phyloP scores from a whole-genome alignment of 2,797 vertebrate genomes.

The Lycodopsis pacificus region DNA sequence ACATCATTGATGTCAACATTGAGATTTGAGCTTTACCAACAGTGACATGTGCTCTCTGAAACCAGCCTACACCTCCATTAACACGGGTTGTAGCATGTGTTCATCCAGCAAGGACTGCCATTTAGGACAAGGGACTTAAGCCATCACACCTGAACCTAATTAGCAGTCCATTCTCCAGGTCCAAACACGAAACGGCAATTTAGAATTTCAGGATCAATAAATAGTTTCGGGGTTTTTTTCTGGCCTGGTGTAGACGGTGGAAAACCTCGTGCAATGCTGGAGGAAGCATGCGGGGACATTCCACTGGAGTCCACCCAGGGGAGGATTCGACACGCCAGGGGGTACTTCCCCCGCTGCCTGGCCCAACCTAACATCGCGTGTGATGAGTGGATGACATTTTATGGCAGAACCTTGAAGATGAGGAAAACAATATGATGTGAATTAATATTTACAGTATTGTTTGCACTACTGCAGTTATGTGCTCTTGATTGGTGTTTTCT shows the following conservation, averaged over 20 bases:
- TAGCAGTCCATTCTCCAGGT: not conserved
- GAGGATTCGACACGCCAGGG: constrained; percentile 51
- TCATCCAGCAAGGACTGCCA: not conserved
- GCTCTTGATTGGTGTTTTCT: not conserved
- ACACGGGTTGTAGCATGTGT: too few relatives aligned
- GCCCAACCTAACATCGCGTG: constrained; percentile 41
- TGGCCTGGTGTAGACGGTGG: not conserved
- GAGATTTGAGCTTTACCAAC: not conserved
- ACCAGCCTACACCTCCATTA: not conserved
- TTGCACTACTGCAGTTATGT: not conserved
- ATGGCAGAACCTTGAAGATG: constrained; percentile 2
- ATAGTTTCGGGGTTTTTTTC: not conserved
- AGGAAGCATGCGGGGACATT: constrained; percentile 67
- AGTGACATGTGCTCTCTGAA: not conserved
- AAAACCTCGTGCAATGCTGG: constrained; percentile 27
- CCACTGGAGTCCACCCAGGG: constrained; percentile 61
- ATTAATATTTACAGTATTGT: not conserved
- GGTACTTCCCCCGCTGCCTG: constrained; percentile 33
- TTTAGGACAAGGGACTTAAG: not conserved
- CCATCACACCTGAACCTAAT: not conserved
- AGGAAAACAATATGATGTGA: not conserved
- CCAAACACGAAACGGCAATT: constrained; percentile 1
- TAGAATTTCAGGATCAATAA: not conserved
- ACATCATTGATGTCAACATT: not conserved
- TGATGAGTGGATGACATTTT: constrained; percentile 28